Percentiles rank a stretch among this genome's conserved stretches.
Conservation (phyloP, 2,888 invertebrate species). For the Rapana venosa region DNA sequence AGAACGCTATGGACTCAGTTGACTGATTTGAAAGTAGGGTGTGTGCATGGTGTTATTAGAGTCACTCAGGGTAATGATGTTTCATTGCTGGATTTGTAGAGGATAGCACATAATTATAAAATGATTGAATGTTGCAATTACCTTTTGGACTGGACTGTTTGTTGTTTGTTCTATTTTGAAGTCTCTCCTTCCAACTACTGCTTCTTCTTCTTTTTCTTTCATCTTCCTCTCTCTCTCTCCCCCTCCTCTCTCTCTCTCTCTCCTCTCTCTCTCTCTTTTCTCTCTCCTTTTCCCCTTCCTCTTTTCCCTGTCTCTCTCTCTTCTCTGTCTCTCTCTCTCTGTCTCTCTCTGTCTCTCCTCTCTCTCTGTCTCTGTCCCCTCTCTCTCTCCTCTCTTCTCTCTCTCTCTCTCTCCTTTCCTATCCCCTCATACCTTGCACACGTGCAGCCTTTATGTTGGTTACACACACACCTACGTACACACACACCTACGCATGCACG, state of each 20-base stretch:
- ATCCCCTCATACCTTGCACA: neutral
- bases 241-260: neutral
- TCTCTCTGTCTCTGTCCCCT: too few species aligned
- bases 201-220: neutral
- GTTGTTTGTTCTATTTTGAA: neutral
- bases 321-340: neutral
- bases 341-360: neutral
- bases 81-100: conserved; percentile 4
- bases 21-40: neutral
- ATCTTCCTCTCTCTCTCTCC: neutral
- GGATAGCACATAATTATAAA: neutral
- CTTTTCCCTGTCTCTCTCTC: neutral
- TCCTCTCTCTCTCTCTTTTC: neutral
- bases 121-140: neutral
- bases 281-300: too few species aligned
- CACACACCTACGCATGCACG: conserved; percentile 21
- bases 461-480: neutral
- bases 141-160: conserved; percentile 12
- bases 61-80: neutral
- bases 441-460: neutral
- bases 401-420: neutral
- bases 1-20: too few species aligned
- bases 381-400: neutral
- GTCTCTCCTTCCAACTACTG: neutral
- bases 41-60: neutral